Conservation (phyloP, 2,888 invertebrate genomes). For the Lasioglossum zephyrum region DNA sequence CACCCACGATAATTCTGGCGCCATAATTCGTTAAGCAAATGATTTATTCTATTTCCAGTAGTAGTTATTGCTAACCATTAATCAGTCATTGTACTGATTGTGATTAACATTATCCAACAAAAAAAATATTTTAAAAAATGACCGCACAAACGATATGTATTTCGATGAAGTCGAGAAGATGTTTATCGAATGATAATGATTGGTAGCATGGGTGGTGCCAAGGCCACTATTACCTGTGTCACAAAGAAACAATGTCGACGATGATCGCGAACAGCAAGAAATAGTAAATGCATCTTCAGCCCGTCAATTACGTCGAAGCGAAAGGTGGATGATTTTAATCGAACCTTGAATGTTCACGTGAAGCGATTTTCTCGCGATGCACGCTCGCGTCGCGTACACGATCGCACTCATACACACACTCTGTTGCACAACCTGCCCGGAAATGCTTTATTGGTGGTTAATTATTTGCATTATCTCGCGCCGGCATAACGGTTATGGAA, state of each 20-base stretch:
- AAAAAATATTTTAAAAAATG: too few species aligned
- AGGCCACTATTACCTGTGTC: constrained; percentile 24
- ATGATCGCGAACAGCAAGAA: constrained; percentile 24
- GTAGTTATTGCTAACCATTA: neutral
- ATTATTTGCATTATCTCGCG: constrained; percentile 64
- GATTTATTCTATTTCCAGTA: neutral
- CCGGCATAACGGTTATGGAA: constrained; percentile 61
- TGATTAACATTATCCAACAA: neutral
- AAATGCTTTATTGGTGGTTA: constrained; percentile 68
- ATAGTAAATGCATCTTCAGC: constrained; percentile 35
- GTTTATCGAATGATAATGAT: constrained; percentile 7
- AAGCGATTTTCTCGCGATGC: constrained; percentile 59
- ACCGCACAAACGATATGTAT: neutral
- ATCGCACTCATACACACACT: constrained; percentile 24
- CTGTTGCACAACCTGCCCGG: constrained; percentile 66
- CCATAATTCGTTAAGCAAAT: neutral
- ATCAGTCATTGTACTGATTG: neutral
- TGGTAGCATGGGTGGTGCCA: constrained; percentile 4
- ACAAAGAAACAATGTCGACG: constrained; percentile 4
- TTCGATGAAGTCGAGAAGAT: neutral
- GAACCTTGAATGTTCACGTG: constrained; percentile 58
- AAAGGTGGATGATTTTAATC: constrained; percentile 66
- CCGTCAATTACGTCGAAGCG: constrained; percentile 63
- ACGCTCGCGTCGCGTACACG: constrained; percentile 30
- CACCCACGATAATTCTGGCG: neutral